Evolutionary conservation across 2,888 invertebrate species (phyloP).

Genomic region (Flexamia atlantica): DNA sequence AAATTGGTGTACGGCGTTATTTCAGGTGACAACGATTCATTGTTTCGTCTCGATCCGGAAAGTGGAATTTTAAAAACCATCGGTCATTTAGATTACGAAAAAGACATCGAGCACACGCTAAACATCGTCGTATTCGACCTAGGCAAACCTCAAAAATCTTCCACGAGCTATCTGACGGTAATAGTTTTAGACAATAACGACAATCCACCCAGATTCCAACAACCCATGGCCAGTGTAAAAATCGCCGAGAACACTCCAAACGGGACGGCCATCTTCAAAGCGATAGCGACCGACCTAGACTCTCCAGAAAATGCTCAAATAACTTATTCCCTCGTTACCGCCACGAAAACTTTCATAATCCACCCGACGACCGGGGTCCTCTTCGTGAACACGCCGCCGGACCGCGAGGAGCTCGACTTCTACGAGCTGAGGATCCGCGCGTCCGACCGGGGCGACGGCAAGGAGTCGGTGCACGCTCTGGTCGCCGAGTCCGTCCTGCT

Average conservation of each 20-base stretch:
- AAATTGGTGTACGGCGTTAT: constrained; percentile 91
- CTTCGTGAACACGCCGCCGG: constrained; percentile 84
- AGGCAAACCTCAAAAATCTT: constrained; percentile 87
- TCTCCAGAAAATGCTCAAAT: constrained; percentile 81
- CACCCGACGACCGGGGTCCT: constrained; percentile 87
- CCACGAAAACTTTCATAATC: constrained; percentile 86
- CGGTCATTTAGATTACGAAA: constrained; percentile 92
- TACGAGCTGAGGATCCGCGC: constrained; percentile 89
- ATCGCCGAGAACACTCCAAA: constrained; percentile 91
- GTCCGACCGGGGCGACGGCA: constrained; percentile 77
- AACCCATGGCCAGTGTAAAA: constrained; percentile 87
- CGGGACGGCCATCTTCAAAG: constrained; percentile 89
- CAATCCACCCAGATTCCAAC: constrained; percentile 91
- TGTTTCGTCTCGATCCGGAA: constrained; percentile 91
- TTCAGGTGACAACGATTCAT: constrained; percentile 89
- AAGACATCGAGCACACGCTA: constrained; percentile 88
- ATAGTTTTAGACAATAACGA: constrained; percentile 92
- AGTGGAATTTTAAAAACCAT: constrained; percentile 91
- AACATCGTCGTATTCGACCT: constrained; percentile 92
- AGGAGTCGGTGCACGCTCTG: constrained; percentile 78
- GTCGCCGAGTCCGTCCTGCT: constrained; percentile 89
- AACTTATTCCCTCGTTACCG: constrained; percentile 83
- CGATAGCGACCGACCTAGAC: constrained; percentile 91
- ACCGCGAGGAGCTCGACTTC: constrained; percentile 89
- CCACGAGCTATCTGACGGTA: constrained; percentile 86